Percentiles rank a stretch among this genome's conserved stretches.
phyloP scores from a whole-genome alignment of 1,140 invertebrate species.

The Megalopta genalis region DNA sequence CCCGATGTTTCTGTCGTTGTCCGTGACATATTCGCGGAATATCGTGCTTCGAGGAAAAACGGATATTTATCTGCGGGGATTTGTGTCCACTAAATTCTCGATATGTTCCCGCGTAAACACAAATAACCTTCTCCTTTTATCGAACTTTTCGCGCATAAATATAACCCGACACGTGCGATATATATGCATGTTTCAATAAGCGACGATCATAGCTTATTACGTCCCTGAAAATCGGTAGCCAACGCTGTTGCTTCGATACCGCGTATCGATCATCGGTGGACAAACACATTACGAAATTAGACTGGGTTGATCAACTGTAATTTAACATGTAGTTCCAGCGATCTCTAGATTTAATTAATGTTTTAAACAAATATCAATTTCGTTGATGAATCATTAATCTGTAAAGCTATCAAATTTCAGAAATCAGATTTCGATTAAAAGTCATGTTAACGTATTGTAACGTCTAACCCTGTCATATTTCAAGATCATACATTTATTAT shows the following conservation, averaged over 20 bases:
- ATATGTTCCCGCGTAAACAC: background rate
- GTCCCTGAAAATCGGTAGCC: background rate
- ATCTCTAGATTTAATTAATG: background rate
- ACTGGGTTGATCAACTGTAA: background rate
- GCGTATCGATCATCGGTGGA: background rate
- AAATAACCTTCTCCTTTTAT: background rate
- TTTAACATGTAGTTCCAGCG: background rate
- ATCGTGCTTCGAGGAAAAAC: background rate
- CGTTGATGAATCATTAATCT: background rate
- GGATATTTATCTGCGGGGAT: background rate
- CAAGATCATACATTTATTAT: too few species aligned
- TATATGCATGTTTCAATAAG: background rate
- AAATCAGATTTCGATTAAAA: too few species aligned
- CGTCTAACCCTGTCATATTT: too few species aligned
- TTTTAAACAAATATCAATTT: background rate
- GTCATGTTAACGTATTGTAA: too few species aligned
- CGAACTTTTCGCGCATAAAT: background rate
- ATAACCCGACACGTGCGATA: background rate
- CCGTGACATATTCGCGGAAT: background rate
- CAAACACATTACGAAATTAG: background rate
- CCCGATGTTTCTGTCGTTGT: background rate
- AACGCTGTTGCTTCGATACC: background rate
- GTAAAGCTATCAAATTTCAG: background rate
- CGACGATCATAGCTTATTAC: background rate
- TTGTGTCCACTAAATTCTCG: slow-evolving; percentile 14